Base-by-base conservation (phyloP, 2,113 vertebrate species). In the Barnardius zonarius region DNA sequence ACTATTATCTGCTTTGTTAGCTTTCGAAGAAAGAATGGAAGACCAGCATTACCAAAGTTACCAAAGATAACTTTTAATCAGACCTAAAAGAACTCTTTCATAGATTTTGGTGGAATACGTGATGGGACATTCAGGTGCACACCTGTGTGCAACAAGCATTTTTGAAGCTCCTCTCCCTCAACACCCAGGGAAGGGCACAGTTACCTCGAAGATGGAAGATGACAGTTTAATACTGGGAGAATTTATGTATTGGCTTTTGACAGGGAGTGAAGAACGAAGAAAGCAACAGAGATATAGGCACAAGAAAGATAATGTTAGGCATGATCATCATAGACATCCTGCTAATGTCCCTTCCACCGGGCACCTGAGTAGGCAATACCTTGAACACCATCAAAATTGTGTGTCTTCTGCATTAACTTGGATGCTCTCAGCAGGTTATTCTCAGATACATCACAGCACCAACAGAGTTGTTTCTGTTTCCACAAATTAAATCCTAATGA, bases 401-500 rank as follows among this genome's bases (percentile, higher is more conserved):
- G 57, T 85, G 91, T 88, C 67, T 82, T 69, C 59, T 92, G 84
- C 76, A 57, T 66, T 83, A 79, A 88, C 43, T 44, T 22, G 48
- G 78, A 59, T 74, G 55, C 59, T 87, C 33, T 67, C 64, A 78
- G 87, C 37, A 37, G 35, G 5, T 57, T 79, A 31, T 73, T 86
- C 86, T 83, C 81, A 81, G 80, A 79, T 9, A 57, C 43, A 75
- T 77, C 75, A 55, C 59, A 57, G 90, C 74, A 93, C 64, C 75
- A 72, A 6, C 55, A 25, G 30, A 68, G 72, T 30, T 14, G 2
- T 66, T 88, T 73, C 59, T 55, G 61, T 74, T 91, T 57, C 78
- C 83, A 77, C 68, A 48, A 86, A 90, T 87, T 43, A 86, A 62
- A 74, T 72, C 64, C 79, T 80, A 90, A 81, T 57, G 76, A 96